A percentile compares a stretch with the other conserved stretches of the same genome.
These are phyloP conservation scores for Galago senegalensis DNA, from an alignment of 2,797 vertebrate genomes.

Conservation along the genomic window DNA sequence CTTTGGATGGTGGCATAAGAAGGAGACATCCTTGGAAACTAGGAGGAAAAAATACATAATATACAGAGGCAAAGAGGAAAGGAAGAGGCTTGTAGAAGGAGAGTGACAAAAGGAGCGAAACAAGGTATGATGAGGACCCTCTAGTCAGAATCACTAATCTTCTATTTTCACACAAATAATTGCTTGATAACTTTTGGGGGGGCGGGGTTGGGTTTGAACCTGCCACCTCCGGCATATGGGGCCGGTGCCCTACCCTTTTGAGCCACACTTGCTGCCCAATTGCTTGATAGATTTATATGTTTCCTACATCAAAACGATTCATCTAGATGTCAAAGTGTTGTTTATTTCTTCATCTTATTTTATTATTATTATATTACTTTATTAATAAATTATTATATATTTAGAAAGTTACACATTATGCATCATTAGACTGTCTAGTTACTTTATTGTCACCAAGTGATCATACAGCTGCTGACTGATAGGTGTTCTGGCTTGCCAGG, in stretches of 20 bases:
- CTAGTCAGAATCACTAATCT: not conserved
- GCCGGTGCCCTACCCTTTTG: no score
- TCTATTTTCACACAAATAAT: constrained; percentile 45
- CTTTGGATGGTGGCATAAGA: constrained; percentile 64
- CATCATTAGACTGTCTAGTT: not conserved
- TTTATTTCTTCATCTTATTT: constrained; percentile 51
- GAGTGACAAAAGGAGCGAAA: not conserved
- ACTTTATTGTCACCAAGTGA: constrained; percentile 16
- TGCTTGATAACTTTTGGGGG: not conserved
- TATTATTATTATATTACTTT: constrained; percentile 37
- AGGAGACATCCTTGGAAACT: constrained; percentile 53
- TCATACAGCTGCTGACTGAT: not conserved
- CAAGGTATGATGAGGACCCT: not conserved
- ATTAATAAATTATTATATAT: constrained; percentile 60
- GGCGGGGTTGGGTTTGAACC: no score
- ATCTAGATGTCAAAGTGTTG: constrained; percentile 19
- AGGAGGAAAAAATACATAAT: constrained; percentile 5
- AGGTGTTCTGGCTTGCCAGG: not conserved
- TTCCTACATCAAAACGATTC: constrained; percentile 21
- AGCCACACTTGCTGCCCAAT: not conserved
- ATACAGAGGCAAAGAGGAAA: not conserved
- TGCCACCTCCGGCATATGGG: no score
- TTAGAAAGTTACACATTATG: constrained; percentile 26
- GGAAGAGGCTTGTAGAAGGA: constrained; percentile 5
- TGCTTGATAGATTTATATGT: not conserved